Evolutionary conservation across 2,888 invertebrate species (phyloP), one percentile per base, ranked within the genome.

Genomic region (Slavum lentiscoides): DNA sequence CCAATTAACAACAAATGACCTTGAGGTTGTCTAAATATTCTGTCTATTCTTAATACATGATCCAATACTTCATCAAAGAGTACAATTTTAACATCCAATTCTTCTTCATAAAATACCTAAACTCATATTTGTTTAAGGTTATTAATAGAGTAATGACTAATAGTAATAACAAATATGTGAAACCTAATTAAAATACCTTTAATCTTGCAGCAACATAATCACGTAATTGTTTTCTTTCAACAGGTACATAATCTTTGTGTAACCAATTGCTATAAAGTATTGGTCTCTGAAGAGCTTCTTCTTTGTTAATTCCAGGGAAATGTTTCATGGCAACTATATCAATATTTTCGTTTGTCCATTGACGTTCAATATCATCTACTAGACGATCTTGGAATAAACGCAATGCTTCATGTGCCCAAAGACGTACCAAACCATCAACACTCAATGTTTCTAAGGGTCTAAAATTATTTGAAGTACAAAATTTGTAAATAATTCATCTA

Each of bases 191-290:
- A 49, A 69, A 82, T 85, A 92, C 95, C 90, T 96, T 98, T 0
- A 99, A 90, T 82, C 99, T 91, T 74, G 99, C 98, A 85, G 96
- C 95, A 59, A 98, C 97, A 86, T 99, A 99, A 86, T 98, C 97
- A 37, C 98, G 90, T 43, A 99, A 89, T 86, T 96, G 95, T 85
- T 98, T 96, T 84, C 97, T 91, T 84, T 95, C 94, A 5, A 99
- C 98, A 0, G 99, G 98, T 82, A 95, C 91, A 85, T 99, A 99
- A 87, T 99, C 97, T 87, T 98, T 99, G 82, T 96, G 96, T 61
- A 99, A 88, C 99, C 99, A 99, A 88, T 99, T 99, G 86, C 97
- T 97, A 90, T 98, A 99, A 43, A 99, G 89, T 84, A 99, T 98
- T 0, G 99, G 99, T 76, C 98, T 90, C 68, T 90, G 89, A n/a